phyloP scores from a whole-genome alignment of 2,888 invertebrate genomes.

The Deroplatys truncata region DNA sequence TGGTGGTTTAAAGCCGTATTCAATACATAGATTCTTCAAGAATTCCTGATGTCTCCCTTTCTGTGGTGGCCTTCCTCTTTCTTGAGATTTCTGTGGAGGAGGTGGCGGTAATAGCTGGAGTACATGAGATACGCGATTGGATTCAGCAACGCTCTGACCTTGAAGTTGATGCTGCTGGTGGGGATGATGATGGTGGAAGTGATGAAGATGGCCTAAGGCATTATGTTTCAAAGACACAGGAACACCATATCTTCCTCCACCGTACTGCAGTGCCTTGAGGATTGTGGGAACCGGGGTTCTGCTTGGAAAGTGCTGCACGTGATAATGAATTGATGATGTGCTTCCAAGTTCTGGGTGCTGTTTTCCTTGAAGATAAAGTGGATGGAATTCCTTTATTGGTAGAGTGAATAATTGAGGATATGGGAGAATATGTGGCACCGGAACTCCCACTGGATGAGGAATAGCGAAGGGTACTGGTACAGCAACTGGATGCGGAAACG shows the following conservation, averaged over 20 bases:
- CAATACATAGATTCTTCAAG: constrained; percentile 61
- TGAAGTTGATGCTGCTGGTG: not conserved
- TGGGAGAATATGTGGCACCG: constrained; percentile 35
- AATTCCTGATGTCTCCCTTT: not conserved
- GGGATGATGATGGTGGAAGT: not conserved
- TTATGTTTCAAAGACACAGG: not conserved
- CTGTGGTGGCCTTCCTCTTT: not conserved
- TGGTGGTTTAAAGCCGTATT: constrained; percentile 77
- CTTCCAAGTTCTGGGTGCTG: constrained; percentile 1
- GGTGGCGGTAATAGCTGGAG: constrained; percentile 28
- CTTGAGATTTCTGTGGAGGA: constrained; percentile 14
- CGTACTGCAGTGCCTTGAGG: not conserved
- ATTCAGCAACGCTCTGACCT: not conserved
- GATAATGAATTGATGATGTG: constrained; percentile 9
- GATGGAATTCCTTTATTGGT: constrained; percentile 26
- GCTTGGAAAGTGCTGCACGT: constrained; percentile 6
- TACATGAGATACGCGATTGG: constrained; percentile 24
- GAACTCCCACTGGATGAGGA: constrained; percentile 30
- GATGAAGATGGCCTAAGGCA: not conserved
- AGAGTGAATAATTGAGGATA: constrained; percentile 35
- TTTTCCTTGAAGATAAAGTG: constrained; percentile 33
- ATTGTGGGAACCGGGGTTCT: not conserved
- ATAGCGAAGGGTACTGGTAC: constrained; percentile 42
- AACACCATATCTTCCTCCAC: constrained; percentile 4
- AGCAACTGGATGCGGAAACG: constrained; percentile 47